Conservation (phyloP, 2,888 invertebrate species). For the Trichacis sp. region DNA sequence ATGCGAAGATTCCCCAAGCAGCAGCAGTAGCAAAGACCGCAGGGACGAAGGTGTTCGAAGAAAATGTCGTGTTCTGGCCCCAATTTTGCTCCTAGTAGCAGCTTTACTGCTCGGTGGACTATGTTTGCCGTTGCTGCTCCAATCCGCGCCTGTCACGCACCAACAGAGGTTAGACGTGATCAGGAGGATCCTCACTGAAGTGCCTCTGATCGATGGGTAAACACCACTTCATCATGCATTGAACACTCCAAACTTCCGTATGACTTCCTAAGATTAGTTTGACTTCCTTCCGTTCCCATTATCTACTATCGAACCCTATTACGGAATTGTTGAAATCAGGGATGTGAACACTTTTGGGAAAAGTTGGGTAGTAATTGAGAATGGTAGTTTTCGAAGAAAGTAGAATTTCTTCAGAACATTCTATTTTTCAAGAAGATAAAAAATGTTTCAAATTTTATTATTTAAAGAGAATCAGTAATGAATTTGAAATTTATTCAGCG, state of each 20-base stretch:
- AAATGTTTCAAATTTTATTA: too few species aligned
- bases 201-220: slow-evolving; percentile 79
- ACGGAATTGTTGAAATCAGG: too few species aligned
- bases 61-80: slow-evolving; percentile 64
- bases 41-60: slow-evolving; percentile 59
- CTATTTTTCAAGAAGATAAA: too few species aligned
- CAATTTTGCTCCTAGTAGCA: slow-evolving; percentile 61
- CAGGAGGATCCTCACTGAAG: slow-evolving; percentile 76
- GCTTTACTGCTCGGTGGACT: slow-evolving; percentile 65
- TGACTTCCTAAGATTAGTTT: not conserved
- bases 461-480: too few species aligned
- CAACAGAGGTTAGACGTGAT: slow-evolving; percentile 77
- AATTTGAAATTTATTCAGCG: too few species aligned
- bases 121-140: slow-evolving; percentile 67
- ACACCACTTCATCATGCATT: not conserved
- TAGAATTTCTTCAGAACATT: too few species aligned
- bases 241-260: not conserved
- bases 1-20: slow-evolving; percentile 67
- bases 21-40: slow-evolving; percentile 66
- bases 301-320: not conserved
- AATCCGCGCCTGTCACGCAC: slow-evolving; percentile 69
- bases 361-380: too few species aligned
- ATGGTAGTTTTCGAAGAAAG: too few species aligned
- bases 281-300: not conserved
- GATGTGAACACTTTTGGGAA: too few species aligned